These are phyloP conservation scores for Fabriciana adippe DNA, from an alignment of 2,888 invertebrate species.

Conservation along the genomic window DNA sequence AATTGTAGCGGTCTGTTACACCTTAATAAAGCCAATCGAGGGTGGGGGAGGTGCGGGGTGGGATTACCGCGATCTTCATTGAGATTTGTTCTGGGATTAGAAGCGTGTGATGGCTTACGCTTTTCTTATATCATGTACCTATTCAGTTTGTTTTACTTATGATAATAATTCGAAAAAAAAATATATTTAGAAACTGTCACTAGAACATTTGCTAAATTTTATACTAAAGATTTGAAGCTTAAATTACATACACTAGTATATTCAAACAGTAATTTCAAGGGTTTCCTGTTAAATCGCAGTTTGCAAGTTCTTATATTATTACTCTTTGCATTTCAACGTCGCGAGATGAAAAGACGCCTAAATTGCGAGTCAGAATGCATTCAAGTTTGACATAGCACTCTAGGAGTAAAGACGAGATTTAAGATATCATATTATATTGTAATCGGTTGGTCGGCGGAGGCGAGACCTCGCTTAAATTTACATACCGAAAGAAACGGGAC, in stretches of 20 bases:
- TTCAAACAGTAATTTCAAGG: constrained; percentile 28
- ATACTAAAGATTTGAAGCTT: neutral
- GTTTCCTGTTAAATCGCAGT: constrained; percentile 31
- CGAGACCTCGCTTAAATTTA: constrained; percentile 67
- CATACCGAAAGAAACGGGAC: constrained; percentile 70
- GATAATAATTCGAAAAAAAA: neutral
- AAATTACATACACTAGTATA: constrained; percentile 14
- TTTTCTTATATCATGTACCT: constrained; percentile 27
- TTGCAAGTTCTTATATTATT: constrained; percentile 37
- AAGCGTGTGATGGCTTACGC: constrained; percentile 66
- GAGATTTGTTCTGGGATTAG: constrained; percentile 82
- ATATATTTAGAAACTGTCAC: too few relatives aligned
- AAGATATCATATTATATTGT: constrained; percentile 77
- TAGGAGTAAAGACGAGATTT: constrained; percentile 66
- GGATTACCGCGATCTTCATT: constrained; percentile 80
- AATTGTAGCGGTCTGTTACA: constrained; percentile 82
- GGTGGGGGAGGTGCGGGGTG: constrained; percentile 54
- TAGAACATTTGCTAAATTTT: neutral
- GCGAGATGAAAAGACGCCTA: constrained; percentile 69
- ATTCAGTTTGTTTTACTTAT: neutral
- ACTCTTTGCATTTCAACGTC: constrained; percentile 42
- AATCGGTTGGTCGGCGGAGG: constrained; percentile 65
- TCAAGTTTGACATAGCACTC: constrained; percentile 65
- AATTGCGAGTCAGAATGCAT: constrained; percentile 74
- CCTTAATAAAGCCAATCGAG: constrained; percentile 82